phyloP scores from a whole-genome alignment of 2,888 invertebrate species.

The Polydesmus complanatus region DNA sequence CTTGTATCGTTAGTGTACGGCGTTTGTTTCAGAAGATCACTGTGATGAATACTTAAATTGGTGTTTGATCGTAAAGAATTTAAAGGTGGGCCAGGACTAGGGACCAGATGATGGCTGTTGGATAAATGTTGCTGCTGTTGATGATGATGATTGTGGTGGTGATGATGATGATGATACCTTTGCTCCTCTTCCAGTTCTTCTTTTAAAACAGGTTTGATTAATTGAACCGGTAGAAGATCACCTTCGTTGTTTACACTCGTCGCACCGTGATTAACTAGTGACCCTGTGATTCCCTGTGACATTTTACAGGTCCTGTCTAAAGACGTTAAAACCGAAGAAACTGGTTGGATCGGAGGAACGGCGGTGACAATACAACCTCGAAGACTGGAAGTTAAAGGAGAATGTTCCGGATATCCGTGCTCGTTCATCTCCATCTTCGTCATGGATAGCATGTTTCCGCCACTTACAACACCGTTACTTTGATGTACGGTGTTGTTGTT shows the following conservation, averaged over 20 bases:
- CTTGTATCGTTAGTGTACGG: conserved; percentile 42
- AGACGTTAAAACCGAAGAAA: conserved; percentile 28
- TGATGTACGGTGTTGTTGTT: conserved; percentile 16
- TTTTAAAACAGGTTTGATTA: neutral
- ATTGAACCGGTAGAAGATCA: neutral
- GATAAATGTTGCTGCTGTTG: no score
- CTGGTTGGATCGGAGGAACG: conserved; percentile 21
- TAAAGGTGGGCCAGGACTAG: neutral
- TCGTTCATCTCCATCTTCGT: neutral
- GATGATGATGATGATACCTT: neutral
- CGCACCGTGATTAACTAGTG: conserved; percentile 24
- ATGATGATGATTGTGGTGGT: neutral
- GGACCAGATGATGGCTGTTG: neutral
- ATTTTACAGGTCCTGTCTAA: conserved; percentile 33
- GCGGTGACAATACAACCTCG: neutral
- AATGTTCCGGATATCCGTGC: neutral
- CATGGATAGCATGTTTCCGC: conserved; percentile 7
- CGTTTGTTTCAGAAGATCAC: conserved; percentile 11
- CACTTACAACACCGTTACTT: conserved; percentile 20
- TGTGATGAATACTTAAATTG: conserved; percentile 9
- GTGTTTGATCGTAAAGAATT: conserved; percentile 12
- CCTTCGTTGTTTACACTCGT: neutral
- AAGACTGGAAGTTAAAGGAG: neutral
- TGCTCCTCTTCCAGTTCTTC: neutral
- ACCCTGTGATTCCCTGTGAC: conserved; percentile 18